These are phyloP conservation scores for Sebastes paucispinis DNA, from an alignment of 2,797 vertebrate genomes.

Conservation along the genomic window DNA sequence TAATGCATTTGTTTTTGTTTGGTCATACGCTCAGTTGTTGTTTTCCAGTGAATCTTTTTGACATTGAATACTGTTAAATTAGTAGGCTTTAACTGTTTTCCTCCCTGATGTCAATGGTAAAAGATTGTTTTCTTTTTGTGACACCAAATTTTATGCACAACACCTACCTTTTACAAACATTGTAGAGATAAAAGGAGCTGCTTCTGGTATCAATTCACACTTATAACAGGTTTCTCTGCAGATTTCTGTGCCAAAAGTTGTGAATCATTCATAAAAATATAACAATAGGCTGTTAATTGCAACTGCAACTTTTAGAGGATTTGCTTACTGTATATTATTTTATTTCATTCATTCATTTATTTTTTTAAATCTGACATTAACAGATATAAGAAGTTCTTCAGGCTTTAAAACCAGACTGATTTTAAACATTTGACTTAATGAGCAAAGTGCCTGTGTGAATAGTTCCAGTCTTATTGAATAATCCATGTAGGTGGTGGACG, in stretches of 20 bases:
- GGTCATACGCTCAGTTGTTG: too few relatives aligned
- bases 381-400: conserved; percentile 10
- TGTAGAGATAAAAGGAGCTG: not conserved
- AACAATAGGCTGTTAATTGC: not conserved
- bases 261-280: not conserved
- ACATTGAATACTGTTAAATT: not conserved
- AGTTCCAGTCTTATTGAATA: not conserved
- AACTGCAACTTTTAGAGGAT: not conserved
- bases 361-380: not conserved
- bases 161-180: not conserved
- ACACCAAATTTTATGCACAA: not conserved
- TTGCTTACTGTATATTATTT: not conserved
- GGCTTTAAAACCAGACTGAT: not conserved
- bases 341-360: not conserved
- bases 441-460: conserved; percentile 21
- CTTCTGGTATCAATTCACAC: not conserved
- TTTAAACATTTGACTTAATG: not conserved
- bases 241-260: conserved; percentile 1
- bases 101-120: not conserved
- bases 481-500: not conserved
- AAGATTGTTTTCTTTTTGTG: not conserved
- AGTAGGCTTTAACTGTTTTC: not conserved
- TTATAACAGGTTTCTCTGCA: not conserved
- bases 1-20: not conserved
- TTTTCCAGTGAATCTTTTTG: not conserved